Evolutionary conservation across 2,888 invertebrate genomes (phyloP).

Genomic region (Eugnorisma glareosa): DNA sequence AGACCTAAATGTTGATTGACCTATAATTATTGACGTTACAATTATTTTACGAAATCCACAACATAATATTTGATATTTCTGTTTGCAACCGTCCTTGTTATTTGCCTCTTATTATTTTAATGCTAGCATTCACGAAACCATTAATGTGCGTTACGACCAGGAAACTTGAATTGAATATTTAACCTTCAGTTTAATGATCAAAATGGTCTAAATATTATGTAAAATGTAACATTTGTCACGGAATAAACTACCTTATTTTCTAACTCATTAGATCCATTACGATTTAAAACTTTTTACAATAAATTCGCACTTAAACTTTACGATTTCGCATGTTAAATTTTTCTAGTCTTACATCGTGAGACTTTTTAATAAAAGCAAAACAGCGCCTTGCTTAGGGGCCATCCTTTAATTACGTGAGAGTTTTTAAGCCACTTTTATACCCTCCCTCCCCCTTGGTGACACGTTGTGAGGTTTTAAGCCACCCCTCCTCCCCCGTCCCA

Average conservation of each 20-base stretch:
- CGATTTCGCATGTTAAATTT: neutral
- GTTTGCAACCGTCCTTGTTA: slow-evolving; percentile 21
- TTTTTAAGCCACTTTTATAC: too few species aligned
- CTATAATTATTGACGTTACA: too few species aligned
- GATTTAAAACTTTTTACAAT: neutral
- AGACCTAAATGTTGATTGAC: too few species aligned
- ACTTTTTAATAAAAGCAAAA: neutral
- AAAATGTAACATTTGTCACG: neutral
- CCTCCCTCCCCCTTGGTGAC: too few species aligned
- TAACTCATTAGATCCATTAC: neutral
- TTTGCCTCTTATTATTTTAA: slow-evolving; percentile 33
- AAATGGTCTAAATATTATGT: slow-evolving; percentile 31
- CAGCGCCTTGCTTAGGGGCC: too few species aligned
- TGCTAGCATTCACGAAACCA: slow-evolving; percentile 25
- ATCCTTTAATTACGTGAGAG: too few species aligned
- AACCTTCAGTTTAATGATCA: slow-evolving; percentile 49
- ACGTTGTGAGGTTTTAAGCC: too few species aligned
- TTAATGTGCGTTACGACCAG: slow-evolving; percentile 31
- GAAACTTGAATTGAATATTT: slow-evolving; percentile 46
- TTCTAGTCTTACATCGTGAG: neutral
- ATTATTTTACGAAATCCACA: slow-evolving; percentile 1
- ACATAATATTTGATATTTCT: slow-evolving; percentile 18
- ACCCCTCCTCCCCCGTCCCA: too few species aligned
- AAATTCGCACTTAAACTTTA: slow-evolving; percentile 4
- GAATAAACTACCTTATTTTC: slow-evolving; percentile 20